Base-by-base conservation (phyloP, 2,888 invertebrate genomes). In the Escarpia spicata region DNA sequence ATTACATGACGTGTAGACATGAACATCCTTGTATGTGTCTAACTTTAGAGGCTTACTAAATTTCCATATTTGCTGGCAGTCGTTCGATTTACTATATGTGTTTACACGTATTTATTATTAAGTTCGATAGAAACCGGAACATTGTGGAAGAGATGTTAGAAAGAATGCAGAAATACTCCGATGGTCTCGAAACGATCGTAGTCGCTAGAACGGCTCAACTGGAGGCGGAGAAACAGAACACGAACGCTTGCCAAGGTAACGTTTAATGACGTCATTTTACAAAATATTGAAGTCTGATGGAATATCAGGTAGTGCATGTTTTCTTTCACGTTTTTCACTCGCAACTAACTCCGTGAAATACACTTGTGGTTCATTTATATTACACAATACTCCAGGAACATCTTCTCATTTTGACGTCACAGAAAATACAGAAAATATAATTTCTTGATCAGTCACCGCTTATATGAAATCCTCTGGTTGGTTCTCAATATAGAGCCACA, bases 141-240 rank as follows among this genome's bases (percentile, higher is more conserved):
- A 93, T 95, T 12, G 95, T 95, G 43, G 99, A 99, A 97, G 99
- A 99, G 97, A 97, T 99, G 94, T 95, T 97, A 45, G 98, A 98
- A 93, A 98, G 99, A 94, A 99, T 99, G 99, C 99, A 99, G 96
- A 98, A 98, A 96, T 99, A 99, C 96, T 99, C 99, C 37, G 92
- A 92, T 97, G 99, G 99, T 97, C 97, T 99, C 96, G 99, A 99
- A 97, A 97, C 98, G 92, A 97, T 99, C 94, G 99, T 99, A 58
- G 98, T 98, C 95, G 99, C 99, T 96, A 97, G 99, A 94, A 99
- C 99, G 0, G 98, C 98, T 93, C 99, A 99, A 96, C 99, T 99
- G 96, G 97, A 99, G 95, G 99, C 99, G 95, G 99, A 99, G 96
- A 99, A 99, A 97, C 98, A 98, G 95, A 99, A 99, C 97, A 99